Percentiles rank a stretch among this genome's conserved stretches.
Evolutionary conservation across 37 sponge, comb jelly and placozoan species (phyloP).

Genomic region (Ianthella basta): DNA sequence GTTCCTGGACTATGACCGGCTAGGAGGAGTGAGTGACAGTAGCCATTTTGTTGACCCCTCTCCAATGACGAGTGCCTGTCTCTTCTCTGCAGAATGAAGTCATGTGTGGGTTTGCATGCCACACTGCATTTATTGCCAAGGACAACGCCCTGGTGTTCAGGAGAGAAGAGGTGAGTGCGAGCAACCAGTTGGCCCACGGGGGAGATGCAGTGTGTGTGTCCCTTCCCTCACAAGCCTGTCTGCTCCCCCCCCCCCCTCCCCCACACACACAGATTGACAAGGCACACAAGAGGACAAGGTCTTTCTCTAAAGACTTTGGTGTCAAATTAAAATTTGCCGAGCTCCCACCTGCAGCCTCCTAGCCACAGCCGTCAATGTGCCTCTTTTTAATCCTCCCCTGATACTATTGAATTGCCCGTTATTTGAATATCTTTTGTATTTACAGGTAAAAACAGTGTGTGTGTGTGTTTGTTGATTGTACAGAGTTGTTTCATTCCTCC

Average conservation of each 20-base stretch:
- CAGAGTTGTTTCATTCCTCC: background rate
- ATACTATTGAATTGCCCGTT: background rate
- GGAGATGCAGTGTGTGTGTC: too few species aligned
- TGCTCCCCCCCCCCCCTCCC: too few species aligned
- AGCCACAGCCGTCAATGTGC: too few species aligned
- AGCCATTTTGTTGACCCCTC: too few species aligned
- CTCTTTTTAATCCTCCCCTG: too few species aligned
- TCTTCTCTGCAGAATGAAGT: conserved; percentile 4
- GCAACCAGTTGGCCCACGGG: background rate
- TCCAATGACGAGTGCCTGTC: background rate
- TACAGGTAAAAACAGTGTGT: background rate
- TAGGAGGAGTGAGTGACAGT: conserved; percentile 27
- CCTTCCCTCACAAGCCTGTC: too few species aligned
- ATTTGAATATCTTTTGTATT: conserved; percentile 5
- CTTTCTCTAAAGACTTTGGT: conserved; percentile 35
- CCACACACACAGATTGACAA: conserved; percentile 41
- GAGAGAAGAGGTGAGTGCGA: conserved; percentile 32
- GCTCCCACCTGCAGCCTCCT: background rate
- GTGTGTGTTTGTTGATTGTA: background rate
- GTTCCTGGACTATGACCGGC: conserved; percentile 39
- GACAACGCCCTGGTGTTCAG: background rate
- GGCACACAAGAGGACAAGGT: conserved; percentile 40
- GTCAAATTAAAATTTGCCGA: conserved; percentile 38
- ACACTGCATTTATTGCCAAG: conserved; percentile 34
- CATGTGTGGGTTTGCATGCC: conserved; percentile 33